Base-by-base conservation (phyloP, 2,797 vertebrate genomes). In the Manis crassicaudata region DNA sequence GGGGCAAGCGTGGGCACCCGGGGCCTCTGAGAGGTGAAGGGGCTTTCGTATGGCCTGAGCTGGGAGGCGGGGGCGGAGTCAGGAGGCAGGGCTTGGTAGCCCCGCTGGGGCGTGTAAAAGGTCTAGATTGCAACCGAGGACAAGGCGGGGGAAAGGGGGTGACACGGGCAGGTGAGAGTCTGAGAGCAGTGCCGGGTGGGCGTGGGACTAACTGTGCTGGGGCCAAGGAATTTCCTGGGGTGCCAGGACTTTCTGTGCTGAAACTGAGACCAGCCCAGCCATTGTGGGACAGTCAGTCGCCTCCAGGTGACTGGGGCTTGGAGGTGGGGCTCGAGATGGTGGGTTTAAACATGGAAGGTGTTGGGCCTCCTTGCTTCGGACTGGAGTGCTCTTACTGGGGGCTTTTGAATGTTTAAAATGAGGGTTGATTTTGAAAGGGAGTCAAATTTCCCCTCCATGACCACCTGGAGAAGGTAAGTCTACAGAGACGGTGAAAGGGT, bases 1-100 rank as follows among this genome's bases (percentile, higher is more conserved):
- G 4, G 10, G 11, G 50, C 21, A 6, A 56, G 67, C 12, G 50
- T 18, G 23, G 1, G 0, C 25, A 6, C 29, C n/a, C 0, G 35
- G 70, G 63, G 54, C 40, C 50, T 35, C 3, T 27, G 75, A 73
- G 32, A 37, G 67, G 25, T 10, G 32, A 56, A 70, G 76, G 27
- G 35, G 56, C 63, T 29, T 29, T 35, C 46, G 46, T 2, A 3
- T 18, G 77, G 67, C 65, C 4, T 5, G 32, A 62, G 14, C 0
- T 1, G 25, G 21, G 7, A 40, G 21, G 11, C 11, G n/a, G n/a
- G 21, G 52, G 35, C 13, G 25, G 52, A 91, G 58, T 5, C 14
- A 7, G 75, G 65, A 25, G 3, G 32, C 68, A 37, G 16, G 87
- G 72, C 72, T 70, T 25, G 29, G 60, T 7, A 29, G 37, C 52